These are phyloP conservation scores for Argopecten irradians DNA, from an alignment of 1,140 invertebrate species.

Conservation along the genomic window DNA sequence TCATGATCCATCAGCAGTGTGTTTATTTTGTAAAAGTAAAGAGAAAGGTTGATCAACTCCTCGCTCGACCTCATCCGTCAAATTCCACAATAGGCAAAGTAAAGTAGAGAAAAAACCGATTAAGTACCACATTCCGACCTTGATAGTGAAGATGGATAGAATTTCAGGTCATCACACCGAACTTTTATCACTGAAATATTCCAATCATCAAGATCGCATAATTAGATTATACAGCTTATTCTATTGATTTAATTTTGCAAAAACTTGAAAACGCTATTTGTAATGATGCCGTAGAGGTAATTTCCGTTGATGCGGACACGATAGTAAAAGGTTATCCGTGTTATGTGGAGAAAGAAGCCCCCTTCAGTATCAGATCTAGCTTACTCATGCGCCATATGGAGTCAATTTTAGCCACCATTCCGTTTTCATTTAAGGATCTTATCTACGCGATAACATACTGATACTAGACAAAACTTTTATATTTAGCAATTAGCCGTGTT, in stretches of 20 bases:
- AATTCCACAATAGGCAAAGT: neutral
- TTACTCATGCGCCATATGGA: neutral
- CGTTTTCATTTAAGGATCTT: neutral
- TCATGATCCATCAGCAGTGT: neutral
- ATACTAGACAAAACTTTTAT: neutral
- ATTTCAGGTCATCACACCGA: neutral
- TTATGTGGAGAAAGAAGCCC: neutral
- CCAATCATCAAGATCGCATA: neutral
- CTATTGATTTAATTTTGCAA: neutral
- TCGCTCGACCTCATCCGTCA: neutral
- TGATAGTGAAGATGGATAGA: neutral
- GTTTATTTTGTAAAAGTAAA: neutral
- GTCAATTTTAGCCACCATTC: neutral
- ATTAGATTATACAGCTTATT: neutral
- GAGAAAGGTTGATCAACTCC: neutral
- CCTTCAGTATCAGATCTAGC: neutral
- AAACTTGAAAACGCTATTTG: slow-evolving; percentile 5
- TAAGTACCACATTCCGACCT: neutral
- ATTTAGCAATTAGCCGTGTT: neutral
- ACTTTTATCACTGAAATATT: neutral
- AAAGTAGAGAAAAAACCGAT: neutral
- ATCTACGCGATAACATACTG: neutral
- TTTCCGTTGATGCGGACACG: neutral
- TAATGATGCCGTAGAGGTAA: neutral
- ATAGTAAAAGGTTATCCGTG: slow-evolving; percentile 8